These are phyloP conservation scores for Cirrhinus molitorella DNA, from an alignment of 2,797 vertebrate genomes.

Conservation along the genomic window DNA sequence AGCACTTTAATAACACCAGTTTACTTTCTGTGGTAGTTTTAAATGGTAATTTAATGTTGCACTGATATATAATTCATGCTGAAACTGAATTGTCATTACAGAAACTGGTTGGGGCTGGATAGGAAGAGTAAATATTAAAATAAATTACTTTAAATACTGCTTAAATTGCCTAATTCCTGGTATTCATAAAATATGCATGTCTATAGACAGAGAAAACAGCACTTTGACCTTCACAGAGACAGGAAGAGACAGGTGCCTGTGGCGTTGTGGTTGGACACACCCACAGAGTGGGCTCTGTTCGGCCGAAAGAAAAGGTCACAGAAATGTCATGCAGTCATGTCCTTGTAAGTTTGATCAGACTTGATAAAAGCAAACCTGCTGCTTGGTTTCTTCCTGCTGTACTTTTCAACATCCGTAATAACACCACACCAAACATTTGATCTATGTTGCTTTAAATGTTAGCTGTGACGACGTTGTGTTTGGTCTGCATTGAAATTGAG, in stretches of 20 bases:
- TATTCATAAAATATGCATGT: constrained; percentile 4
- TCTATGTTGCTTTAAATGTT: constrained; percentile 8
- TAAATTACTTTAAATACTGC: not conserved
- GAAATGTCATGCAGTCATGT: constrained; percentile 51
- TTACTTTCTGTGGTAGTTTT: not conserved
- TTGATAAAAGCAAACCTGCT: constrained; percentile 44
- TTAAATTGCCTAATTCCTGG: not conserved
- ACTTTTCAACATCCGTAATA: constrained; percentile 24
- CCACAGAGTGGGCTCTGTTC: constrained; percentile 32
- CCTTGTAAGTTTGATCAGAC: constrained; percentile 47
- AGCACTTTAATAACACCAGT: not conserved
- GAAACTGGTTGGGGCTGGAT: not conserved
- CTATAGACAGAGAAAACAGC: not conserved
- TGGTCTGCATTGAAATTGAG: not conserved
- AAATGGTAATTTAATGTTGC: not conserved
- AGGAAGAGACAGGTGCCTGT: constrained; percentile 49
- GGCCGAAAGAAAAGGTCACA: constrained; percentile 46
- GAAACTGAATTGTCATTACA: too few species aligned
- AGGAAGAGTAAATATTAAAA: not conserved
- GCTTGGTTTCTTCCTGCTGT: constrained; percentile 26
- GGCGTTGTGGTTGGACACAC: constrained; percentile 48
- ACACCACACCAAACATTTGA: not conserved
- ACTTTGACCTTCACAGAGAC: constrained; percentile 57
- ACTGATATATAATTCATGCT: not conserved
- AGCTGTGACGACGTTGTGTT: not conserved